phyloP scores from a whole-genome alignment of 2,797 vertebrate genomes.

The Manis crassicaudata region DNA sequence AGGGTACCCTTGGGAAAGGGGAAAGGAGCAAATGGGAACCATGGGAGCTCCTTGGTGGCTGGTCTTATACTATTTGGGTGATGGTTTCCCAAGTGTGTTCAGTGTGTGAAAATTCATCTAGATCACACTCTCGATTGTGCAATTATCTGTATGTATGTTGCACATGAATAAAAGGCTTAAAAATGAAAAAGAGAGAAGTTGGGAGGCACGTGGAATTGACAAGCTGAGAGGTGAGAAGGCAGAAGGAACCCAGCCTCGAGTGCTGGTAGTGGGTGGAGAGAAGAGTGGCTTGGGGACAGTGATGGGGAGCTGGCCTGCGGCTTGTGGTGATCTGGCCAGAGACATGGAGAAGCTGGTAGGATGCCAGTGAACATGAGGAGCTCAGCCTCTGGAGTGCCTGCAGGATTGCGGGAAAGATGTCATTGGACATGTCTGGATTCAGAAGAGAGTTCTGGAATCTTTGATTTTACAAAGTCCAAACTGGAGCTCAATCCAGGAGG shows the following conservation, averaged over 20 bases:
- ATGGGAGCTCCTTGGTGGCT: too few relatives aligned
- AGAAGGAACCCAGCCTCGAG: background rate
- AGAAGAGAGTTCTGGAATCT: background rate
- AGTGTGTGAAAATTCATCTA: background rate
- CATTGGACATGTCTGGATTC: background rate
- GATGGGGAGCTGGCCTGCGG: background rate
- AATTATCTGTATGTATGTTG: background rate
- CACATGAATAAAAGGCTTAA: background rate
- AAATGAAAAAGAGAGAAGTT: background rate
- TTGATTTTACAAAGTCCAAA: background rate
- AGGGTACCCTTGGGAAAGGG: background rate
- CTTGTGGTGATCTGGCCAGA: background rate
- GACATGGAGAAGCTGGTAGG: background rate
- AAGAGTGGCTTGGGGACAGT: background rate
- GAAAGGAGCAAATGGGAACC: background rate
- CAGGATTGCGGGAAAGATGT: too few relatives aligned
- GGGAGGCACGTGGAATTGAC: background rate
- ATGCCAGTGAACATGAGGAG: background rate
- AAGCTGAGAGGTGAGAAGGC: background rate
- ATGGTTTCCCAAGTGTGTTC: background rate
- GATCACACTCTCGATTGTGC: background rate
- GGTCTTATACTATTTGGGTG: background rate
- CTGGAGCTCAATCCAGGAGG: background rate
- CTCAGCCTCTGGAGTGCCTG: background rate
- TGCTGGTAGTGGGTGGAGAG: too few relatives aligned